phyloP scores from a whole-genome alignment of 2,797 vertebrate species.

The Acrossocheilus fasciatus region DNA sequence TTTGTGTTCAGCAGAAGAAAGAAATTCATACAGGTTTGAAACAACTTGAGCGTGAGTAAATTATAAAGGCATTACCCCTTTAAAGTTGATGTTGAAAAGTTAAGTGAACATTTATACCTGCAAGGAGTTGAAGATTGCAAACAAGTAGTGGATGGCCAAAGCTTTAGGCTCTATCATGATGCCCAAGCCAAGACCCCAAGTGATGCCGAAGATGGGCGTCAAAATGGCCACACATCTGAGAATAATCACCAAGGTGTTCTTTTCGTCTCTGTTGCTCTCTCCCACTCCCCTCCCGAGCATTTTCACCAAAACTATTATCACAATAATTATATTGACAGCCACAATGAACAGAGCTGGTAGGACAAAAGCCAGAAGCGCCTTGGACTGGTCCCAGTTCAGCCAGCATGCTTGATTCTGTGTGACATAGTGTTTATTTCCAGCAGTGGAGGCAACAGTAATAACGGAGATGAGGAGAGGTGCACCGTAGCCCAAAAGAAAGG shows the following conservation, averaged over 20 bases:
- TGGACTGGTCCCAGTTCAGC: slow-evolving; percentile 84
- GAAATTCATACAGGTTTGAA: not conserved
- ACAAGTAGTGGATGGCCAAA: slow-evolving; percentile 65
- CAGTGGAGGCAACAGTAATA: slow-evolving; percentile 84
- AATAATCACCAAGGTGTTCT: slow-evolving; percentile 79
- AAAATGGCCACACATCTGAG: slow-evolving; percentile 85
- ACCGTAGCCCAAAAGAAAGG: slow-evolving; percentile 86
- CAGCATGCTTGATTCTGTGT: slow-evolving; percentile 74
- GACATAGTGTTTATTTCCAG: slow-evolving; percentile 75
- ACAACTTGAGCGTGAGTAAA: not conserved
- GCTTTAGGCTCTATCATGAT: slow-evolving; percentile 46
- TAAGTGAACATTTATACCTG: slow-evolving; percentile 72
- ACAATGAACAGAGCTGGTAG: slow-evolving; percentile 86
- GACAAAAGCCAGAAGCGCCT: slow-evolving; percentile 86
- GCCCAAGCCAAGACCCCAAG: slow-evolving; percentile 89
- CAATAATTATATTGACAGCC: slow-evolving; percentile 81
- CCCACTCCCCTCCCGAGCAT: slow-evolving; percentile 78
- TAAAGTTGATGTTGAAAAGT: not conserved
- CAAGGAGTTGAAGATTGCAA: slow-evolving; percentile 77
- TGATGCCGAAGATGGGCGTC: slow-evolving; percentile 89
- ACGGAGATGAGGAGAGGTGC: slow-evolving; percentile 83
- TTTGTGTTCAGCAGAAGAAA: not conserved
- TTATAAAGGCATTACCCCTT: not conserved
- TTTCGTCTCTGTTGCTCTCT: slow-evolving; percentile 76
- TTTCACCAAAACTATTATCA: slow-evolving; percentile 84